Conservation (phyloP, 2,113 vertebrate species). For the Microtus montanus region DNA sequence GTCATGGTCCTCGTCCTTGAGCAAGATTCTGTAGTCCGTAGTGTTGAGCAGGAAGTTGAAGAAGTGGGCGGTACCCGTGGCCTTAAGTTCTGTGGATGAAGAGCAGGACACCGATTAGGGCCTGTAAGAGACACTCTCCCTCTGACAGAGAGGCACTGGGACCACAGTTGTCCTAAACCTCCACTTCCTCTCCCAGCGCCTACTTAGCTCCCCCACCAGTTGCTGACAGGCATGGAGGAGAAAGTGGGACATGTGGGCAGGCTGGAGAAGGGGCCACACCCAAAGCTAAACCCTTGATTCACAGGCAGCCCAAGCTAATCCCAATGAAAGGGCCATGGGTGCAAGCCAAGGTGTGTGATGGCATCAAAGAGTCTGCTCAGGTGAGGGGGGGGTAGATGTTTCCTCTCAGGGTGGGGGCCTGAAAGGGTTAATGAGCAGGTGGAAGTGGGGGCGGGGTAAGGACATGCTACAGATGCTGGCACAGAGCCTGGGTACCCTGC, state of each 20-base stretch:
- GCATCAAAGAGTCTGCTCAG: slow-evolving; percentile 63
- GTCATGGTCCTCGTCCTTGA: slow-evolving; percentile 99
- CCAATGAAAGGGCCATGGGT: slow-evolving; percentile 34
- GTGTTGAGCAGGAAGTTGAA: slow-evolving; percentile 98
- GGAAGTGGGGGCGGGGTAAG: background rate
- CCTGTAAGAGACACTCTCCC: background rate
- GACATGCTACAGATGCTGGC: background rate
- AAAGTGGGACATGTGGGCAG: slow-evolving; percentile 29
- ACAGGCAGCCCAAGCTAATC: slow-evolving; percentile 1
- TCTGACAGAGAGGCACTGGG: background rate
- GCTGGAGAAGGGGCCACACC: slow-evolving; percentile 28
- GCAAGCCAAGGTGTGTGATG: background rate
- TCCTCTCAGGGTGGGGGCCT: slow-evolving; percentile 34
- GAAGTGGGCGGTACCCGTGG: slow-evolving; percentile 95
- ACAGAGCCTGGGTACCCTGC: background rate
- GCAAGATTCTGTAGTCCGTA: slow-evolving; percentile 96
- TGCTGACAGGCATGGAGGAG: background rate
- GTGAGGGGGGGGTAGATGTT: background rate
- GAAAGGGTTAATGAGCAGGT: slow-evolving; percentile 54
- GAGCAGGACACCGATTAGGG: slow-evolving; percentile 1
- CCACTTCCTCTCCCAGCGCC: background rate
- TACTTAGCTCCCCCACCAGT: background rate
- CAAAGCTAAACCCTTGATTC: slow-evolving; percentile 55
- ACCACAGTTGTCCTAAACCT: background rate
- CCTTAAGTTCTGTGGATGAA: slow-evolving; percentile 91